Evolutionary conservation across 2,797 vertebrate species (phyloP).

Genomic region (Monodelphis domestica): DNA sequence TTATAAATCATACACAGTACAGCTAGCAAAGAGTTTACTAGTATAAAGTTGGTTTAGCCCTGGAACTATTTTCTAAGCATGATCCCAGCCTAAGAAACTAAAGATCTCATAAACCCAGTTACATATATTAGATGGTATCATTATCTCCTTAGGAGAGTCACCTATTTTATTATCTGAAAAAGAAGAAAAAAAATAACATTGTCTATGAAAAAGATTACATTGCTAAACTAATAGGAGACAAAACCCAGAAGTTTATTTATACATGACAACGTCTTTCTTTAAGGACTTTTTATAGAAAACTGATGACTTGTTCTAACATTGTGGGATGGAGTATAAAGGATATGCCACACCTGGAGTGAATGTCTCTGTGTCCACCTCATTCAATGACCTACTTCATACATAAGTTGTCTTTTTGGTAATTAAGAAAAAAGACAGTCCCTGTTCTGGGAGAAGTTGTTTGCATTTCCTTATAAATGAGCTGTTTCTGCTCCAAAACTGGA

Average conservation of each 20-base stretch:
- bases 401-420: not conserved
- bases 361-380: not conserved
- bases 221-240: not conserved
- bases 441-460: constrained; percentile 17
- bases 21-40: not conserved
- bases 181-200: not conserved
- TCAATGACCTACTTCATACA: not conserved
- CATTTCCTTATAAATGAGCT: constrained; percentile 17
- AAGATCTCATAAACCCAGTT: fast-evolving
- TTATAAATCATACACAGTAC: not conserved
- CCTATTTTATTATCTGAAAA: not conserved
- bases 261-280: not conserved
- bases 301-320: not conserved
- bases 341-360: not conserved
- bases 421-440: not conserved
- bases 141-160: not conserved
- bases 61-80: not conserved
- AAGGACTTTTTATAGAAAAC: not conserved
- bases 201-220: not conserved
- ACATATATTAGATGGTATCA: not conserved
- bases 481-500: constrained; percentile 41
- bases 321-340: fast-evolving
- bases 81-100: not conserved
- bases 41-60: not conserved
- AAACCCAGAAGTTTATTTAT: not conserved